Evolutionary conservation across 1,140 invertebrate genomes (phyloP), one percentile per base, ranked within the genome.

Genomic region (Fopius arisanus): DNA sequence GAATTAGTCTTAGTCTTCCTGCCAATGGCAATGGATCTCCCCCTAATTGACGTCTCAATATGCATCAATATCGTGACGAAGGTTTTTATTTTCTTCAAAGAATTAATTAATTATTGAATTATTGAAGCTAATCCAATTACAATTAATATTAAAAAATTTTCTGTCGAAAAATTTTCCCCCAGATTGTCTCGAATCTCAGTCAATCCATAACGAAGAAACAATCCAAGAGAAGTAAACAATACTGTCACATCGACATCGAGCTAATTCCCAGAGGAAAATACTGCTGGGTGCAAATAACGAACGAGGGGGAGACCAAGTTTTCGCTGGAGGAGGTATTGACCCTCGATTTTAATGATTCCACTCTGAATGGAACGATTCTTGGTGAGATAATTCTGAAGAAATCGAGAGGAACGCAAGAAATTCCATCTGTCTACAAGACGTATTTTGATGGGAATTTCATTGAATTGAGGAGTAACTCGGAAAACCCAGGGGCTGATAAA

Each of bases 201-300:
- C 31, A 29, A 19, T 14, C 3, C 3, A 33, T 14, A 14, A 16
- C 28, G 9, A 37, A 29, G 7, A 66, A 16, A 16, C 21, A 4
- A 21, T 66, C 63, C 16, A 21, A 31, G n/a, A 31, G 16, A 37
- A 12, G 3, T 31, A 37, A 66, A 29, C 23, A 26, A 0, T 66
- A 31, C 48, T 6, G 33, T 23, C 67, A 68, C 40, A 68, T 68
- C 3, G 51, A 70, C 14, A 70, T 70, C 16, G 33, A 37, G n/a
- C 10, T 59, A 28, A 16, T 16, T 9, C 14, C 37, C 31, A 19
- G 54, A 14, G 21, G 51, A 14, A 54, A 48, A 21, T 73, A n/a
- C 31, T 51, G 67, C 31, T 54, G 28, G 19, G 29, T 73, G 14
- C 76, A 75, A 67, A 62, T 77, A 65, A 77, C 37, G 6, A 70